These are phyloP conservation scores for Tor tambroides DNA, from an alignment of 2,113 vertebrate species.

Conservation along the genomic window DNA sequence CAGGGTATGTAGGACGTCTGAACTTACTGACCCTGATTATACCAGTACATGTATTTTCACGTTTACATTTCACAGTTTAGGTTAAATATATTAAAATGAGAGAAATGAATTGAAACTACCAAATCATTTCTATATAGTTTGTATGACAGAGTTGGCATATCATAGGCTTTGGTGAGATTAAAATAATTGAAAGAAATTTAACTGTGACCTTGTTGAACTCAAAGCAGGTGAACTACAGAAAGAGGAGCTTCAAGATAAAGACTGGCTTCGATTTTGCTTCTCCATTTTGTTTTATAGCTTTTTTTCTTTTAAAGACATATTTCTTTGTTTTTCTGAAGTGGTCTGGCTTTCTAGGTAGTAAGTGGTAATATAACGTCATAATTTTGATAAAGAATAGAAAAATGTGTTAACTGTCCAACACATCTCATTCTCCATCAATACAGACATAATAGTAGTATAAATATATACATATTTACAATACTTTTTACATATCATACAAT, in stretches of 20 bases:
- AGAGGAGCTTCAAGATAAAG: no score
- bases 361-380: not conserved
- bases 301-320: not conserved
- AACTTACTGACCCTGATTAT: constrained; percentile 34
- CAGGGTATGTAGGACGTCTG: not conserved
- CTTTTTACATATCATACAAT: constrained; percentile 46
- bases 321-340: not conserved
- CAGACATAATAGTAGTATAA: constrained; percentile 43
- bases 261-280: no score
- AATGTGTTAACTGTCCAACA: not conserved
- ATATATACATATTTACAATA: constrained; percentile 31
- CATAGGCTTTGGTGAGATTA: no score
- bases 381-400: not conserved
- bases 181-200: no score
- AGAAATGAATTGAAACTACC: not conserved
- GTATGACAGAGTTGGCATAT: no score
- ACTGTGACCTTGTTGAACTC: not conserved
- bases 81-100: no score
- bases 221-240: not conserved
- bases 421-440: not conserved
- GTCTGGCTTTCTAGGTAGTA: not conserved
- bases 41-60: not conserved
- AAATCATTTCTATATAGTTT: not conserved
- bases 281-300: no score
- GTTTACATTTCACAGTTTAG: no score